Percentiles rank a stretch among this genome's conserved stretches.
These are phyloP conservation scores for Catalaphyllia jardinei DNA, from an alignment of 64 coral and sea anemone genomes.

Conservation along the genomic window DNA sequence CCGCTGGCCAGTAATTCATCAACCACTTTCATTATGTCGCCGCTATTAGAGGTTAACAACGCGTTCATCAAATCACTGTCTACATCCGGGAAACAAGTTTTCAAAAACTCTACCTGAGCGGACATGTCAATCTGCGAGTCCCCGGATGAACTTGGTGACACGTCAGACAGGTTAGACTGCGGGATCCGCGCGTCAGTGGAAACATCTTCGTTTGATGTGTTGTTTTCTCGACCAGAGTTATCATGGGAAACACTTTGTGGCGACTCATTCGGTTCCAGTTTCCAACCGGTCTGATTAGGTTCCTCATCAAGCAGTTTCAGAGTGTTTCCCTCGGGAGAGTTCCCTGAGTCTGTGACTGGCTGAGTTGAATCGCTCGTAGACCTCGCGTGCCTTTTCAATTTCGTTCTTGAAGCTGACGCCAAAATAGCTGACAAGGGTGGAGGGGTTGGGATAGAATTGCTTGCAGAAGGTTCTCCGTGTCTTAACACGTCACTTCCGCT, in stretches of 20 bases:
- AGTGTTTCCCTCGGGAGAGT: neutral
- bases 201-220: neutral
- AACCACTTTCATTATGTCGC: conserved; percentile 71
- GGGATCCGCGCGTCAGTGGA: neutral
- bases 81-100: conserved; percentile 82
- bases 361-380: neutral
- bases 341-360: neutral
- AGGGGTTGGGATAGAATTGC: neutral
- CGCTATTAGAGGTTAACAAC: conserved; percentile 22
- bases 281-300: neutral
- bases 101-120: conserved; percentile 66
- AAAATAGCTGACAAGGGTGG: conserved; percentile 22
- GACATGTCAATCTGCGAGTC: neutral
- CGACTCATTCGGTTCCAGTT: neutral
- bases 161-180: neutral
- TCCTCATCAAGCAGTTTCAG: neutral
- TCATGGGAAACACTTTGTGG: neutral
- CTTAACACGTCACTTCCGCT: neutral
- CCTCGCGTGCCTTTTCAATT: neutral
- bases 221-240: neutral
- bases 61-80: conserved; percentile 32
- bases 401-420: conserved; percentile 20
- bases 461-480: neutral
- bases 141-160: neutral
- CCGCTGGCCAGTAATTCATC: conserved; percentile 42